Percentiles rank a stretch among this genome's conserved stretches.
These are phyloP conservation scores for Apus apus DNA, from an alignment of 2,113 vertebrate genomes.

Conservation along the genomic window DNA sequence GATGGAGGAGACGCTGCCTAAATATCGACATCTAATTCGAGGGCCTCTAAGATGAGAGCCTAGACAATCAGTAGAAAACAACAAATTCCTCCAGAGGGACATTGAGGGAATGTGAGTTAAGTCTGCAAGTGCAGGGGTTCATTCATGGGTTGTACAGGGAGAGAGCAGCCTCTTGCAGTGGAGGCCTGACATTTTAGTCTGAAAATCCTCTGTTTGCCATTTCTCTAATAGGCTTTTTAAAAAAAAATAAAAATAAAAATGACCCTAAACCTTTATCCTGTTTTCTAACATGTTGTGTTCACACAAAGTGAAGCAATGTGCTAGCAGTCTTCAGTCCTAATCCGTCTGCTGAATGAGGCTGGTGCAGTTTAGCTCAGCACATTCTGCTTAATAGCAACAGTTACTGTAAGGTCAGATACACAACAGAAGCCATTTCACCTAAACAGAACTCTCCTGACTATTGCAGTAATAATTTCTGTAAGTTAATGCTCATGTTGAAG, in stretches of 20 bases:
- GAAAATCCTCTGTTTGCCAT: neutral
- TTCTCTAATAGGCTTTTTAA: neutral
- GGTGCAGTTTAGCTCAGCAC: neutral
- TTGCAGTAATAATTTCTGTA: neutral
- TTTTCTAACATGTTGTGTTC: fast-evolving
- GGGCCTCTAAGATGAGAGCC: neutral
- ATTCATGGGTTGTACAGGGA: neutral
- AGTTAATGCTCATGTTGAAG: neutral
- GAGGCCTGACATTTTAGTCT: neutral
- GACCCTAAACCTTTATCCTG: neutral
- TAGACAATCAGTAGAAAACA: neutral
- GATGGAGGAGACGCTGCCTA: neutral
- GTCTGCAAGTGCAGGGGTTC: neutral
- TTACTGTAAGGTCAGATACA: neutral
- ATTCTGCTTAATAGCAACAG: neutral
- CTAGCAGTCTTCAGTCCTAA: neutral
- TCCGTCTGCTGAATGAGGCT: neutral
- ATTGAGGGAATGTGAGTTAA: neutral
- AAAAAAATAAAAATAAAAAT: too few species aligned
- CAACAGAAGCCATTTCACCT: neutral
- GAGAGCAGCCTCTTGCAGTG: neutral
- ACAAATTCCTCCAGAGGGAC: neutral
- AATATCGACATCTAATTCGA: neutral
- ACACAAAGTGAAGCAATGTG: neutral
- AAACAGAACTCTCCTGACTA: neutral